Evolutionary conservation across 2,888 invertebrate genomes (phyloP), one percentile per base, ranked within the genome.

Genomic region (Euplexia lucipara): DNA sequence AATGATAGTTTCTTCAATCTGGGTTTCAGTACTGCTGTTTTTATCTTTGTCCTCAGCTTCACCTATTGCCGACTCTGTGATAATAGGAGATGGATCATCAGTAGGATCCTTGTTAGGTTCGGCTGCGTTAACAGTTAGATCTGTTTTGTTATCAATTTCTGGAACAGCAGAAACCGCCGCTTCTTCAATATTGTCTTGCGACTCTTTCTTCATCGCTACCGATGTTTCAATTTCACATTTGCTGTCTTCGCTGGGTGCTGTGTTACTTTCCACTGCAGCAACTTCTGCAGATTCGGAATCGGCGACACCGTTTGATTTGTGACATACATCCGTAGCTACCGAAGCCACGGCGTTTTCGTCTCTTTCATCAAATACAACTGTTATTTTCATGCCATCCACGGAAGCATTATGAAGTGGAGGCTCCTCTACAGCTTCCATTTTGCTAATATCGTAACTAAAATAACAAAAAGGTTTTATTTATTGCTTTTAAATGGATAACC

Each of bases 241-340:
- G 54, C 54, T 67, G 30, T 69, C 79, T 60, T 65, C 65, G 34
- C 26, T 58, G 10, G 52, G 63, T n/a, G 42, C 70, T n/a, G 66
- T 51, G 26, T 72, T 76, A 48, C 65, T 58, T 70, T 81, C 74
- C 53, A 65, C 53, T 47, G 64, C 49, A 48, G 72, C 65, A 12
- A 65, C 56, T 49, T 70, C 78, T 58, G 75, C 78, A 72, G 78
- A 75, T 64, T 84, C 84, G 20, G 81, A 72, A 58, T 88, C 91
- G 39, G 87, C 85, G 72, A 92, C 88, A 79, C 94, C 94, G 83
- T 95, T 94, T 66, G 93, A 85, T 89, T 90, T 90, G 72, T 87
- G 91, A 88, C 91, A 90, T 66, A 87, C 86, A 83, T 91, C 86
- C 67, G 82, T 81, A 74, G 87, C 87, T 70, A 70, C 75, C 63